Base-by-base conservation (phyloP, 2,113 vertebrate genomes). In the Bettongia penicillata region DNA sequence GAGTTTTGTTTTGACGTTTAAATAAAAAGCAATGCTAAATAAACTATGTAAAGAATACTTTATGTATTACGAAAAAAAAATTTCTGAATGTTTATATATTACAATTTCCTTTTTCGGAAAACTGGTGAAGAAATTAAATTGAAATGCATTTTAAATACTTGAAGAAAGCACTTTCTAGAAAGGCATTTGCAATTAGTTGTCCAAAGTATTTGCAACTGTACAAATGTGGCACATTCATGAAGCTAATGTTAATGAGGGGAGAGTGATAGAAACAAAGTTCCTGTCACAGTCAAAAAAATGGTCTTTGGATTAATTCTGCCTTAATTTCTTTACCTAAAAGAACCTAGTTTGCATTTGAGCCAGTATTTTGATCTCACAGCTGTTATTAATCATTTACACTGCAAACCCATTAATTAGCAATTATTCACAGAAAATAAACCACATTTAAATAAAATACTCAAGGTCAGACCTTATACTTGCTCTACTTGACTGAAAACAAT, bases 11-110 rank as follows among this genome's bases (percentile, higher is more conserved):
- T 1, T 91, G 51, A 48, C 24, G 23, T 77, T 8, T 31, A 91
- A 89, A 52, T 31, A 68, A 57, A 93, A 97, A 77, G 6, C 7
- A 84, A 84, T 93, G 92, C 26, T 24, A 92, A 11, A 93, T 28
- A 93, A 43, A 92, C 24, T 8, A 91, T 12, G 91, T 28, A 92
- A 49, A 93, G 93, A 37, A 11, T 94, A 49, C 49, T 51, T 90
- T 77, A 6, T 10, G 47, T 92, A 53, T 91, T 94, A 92, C 68
- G 43, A 91, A 91, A 89, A 51, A 90, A 0, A 89, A 94, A 91
- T n/a, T 53, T 95, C 50, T 91, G 28, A 93, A 93, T 68, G 48
- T 19, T 51, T 91, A 2, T 90, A 10, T 50, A 23, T 43, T 55
- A 92, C 12, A 43, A 84, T 84, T 84, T 43, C n/a, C 68, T 43